Percentiles rank a stretch among this genome's conserved stretches.
phyloP scores from a whole-genome alignment of 2,113 vertebrate genomes.

The Australoheros scitulus region DNA sequence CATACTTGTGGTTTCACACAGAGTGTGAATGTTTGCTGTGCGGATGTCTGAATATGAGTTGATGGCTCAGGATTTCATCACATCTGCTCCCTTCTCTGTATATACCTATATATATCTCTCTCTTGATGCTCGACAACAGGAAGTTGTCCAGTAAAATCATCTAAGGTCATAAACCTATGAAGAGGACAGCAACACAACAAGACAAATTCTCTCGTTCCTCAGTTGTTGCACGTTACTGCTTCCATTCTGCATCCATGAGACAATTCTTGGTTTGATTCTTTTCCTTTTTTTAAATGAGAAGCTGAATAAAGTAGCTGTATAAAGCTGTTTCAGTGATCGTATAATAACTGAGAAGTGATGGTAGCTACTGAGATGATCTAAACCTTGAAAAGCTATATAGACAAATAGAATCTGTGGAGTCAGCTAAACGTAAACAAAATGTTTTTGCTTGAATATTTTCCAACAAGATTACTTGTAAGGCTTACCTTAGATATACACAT shows the following conservation, averaged over 20 bases:
- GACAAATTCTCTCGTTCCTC: background rate
- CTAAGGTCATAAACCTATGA: background rate
- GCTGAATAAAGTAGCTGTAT: background rate
- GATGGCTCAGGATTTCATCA: background rate
- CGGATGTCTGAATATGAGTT: conserved; percentile 23
- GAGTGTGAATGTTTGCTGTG: conserved; percentile 33
- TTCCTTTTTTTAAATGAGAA: background rate
- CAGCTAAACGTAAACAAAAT: background rate
- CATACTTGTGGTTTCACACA: background rate
- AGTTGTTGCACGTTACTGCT: background rate
- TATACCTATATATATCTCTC: background rate
- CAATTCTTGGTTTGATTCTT: too few relatives aligned
- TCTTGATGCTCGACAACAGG: background rate
- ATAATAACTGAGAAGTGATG: background rate
- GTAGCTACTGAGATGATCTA: background rate
- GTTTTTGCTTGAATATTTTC: background rate
- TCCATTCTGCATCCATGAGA: background rate
- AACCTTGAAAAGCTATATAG: background rate
- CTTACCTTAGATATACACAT: background rate
- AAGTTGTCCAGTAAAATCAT: background rate
- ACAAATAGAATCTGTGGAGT: background rate
- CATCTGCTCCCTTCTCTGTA: background rate
- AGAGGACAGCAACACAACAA: background rate
- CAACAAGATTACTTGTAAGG: background rate
- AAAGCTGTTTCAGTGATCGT: background rate